phyloP scores from a whole-genome alignment of 2,888 invertebrate genomes.

The Diarsia mendica region DNA sequence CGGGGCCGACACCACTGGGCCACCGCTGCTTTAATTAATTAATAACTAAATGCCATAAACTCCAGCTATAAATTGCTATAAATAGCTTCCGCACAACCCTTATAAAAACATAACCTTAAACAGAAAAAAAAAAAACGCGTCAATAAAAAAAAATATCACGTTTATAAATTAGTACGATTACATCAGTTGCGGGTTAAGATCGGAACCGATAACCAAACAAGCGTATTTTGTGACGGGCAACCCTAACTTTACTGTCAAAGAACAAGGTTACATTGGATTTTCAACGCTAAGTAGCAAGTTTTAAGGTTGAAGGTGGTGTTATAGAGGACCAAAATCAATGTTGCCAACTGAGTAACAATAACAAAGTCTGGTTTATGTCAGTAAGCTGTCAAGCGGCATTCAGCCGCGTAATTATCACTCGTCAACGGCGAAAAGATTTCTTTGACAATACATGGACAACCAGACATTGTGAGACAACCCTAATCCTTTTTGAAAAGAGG shows the following conservation, averaged over 20 bases:
- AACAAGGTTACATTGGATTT: slow-evolving; percentile 9
- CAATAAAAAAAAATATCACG: slow-evolving; percentile 70
- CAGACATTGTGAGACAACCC: slow-evolving; percentile 73
- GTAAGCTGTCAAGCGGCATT: slow-evolving; percentile 79
- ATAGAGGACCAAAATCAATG: slow-evolving; percentile 29
- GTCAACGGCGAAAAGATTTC: slow-evolving; percentile 78
- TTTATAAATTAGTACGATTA: slow-evolving; percentile 74
- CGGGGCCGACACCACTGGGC: no score
- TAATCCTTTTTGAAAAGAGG: slow-evolving; percentile 73
- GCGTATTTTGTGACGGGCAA: slow-evolving; percentile 65
- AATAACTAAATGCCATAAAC: background rate
- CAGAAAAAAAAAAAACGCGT: slow-evolving; percentile 57
- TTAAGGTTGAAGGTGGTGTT: slow-evolving; percentile 27
- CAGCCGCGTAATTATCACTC: slow-evolving; percentile 83
- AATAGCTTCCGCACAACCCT: slow-evolving; percentile 16
- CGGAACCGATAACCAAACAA: slow-evolving; percentile 71
- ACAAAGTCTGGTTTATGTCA: slow-evolving; percentile 66
- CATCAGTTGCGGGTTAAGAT: slow-evolving; percentile 70
- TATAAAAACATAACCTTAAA: slow-evolving; percentile 44
- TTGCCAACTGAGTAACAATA: slow-evolving; percentile 61
- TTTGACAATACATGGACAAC: slow-evolving; percentile 78
- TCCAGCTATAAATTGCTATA: slow-evolving; percentile 23
- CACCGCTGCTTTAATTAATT: no score
- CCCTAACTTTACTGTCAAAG: slow-evolving; percentile 41
- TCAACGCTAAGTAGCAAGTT: fast-evolving